A percentile compares a stretch with the other conserved stretches of the same genome.
phyloP scores from a whole-genome alignment of 2,797 vertebrate species.

The Epinephelus coioides region DNA sequence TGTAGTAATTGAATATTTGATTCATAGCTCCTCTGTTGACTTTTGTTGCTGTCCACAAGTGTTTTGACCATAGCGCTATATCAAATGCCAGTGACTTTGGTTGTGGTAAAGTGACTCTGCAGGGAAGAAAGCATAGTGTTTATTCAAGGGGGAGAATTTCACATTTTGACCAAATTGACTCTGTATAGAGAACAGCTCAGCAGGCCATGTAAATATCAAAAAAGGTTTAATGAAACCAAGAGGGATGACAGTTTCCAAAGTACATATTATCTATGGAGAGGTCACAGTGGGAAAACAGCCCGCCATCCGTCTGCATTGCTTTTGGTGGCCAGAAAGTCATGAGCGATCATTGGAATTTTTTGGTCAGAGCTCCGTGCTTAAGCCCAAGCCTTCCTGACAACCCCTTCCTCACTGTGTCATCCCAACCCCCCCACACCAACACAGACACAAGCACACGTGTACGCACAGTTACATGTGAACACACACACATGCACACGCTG shows the following conservation, averaged over 20 bases:
- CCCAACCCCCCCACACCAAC: constrained; percentile 48
- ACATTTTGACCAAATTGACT: constrained; percentile 81
- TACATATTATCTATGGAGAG: constrained; percentile 86
- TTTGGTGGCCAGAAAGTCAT: constrained; percentile 81
- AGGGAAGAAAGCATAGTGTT: constrained; percentile 74
- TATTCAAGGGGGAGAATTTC: constrained; percentile 80
- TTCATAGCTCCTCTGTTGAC: constrained; percentile 39
- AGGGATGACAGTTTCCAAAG: constrained; percentile 83
- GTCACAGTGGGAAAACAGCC: constrained; percentile 78
- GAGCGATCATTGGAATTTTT: constrained; percentile 83
- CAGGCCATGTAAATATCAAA: constrained; percentile 82
- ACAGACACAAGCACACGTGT: constrained; percentile 40
- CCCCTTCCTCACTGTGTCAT: constrained; percentile 73
- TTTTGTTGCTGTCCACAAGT: constrained; percentile 69
- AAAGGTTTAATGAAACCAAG: constrained; percentile 83
- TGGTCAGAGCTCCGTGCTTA: constrained; percentile 77
- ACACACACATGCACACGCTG: constrained; percentile 34
- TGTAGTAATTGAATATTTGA: constrained; percentile 50
- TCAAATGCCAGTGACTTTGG: constrained; percentile 70
- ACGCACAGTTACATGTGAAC: constrained; percentile 37
- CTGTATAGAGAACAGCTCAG: constrained; percentile 70
- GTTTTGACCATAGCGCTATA: constrained; percentile 67
- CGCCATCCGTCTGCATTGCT: constrained; percentile 73
- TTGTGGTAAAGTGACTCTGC: constrained; percentile 72
- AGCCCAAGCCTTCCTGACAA: constrained; percentile 75